These are phyloP conservation scores for Osmerus eperlanus DNA, from an alignment of 2,113 vertebrate species.

Conservation along the genomic window DNA sequence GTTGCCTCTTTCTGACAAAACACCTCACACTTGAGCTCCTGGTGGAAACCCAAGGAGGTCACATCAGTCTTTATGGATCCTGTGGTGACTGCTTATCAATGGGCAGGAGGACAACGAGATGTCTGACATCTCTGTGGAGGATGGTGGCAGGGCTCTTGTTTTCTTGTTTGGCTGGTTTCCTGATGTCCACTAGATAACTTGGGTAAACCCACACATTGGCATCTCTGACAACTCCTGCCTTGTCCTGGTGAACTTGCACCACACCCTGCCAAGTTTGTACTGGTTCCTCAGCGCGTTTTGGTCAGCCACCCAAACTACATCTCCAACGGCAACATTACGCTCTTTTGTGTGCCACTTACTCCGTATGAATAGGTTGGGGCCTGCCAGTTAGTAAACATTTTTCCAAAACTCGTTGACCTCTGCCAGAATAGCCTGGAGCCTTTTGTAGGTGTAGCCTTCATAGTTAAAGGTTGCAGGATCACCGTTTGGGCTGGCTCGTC, in stretches of 20 bases:
- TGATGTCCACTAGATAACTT: background rate
- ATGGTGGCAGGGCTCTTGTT: too few species aligned
- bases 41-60: too few species aligned
- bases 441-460: background rate
- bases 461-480: background rate
- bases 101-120: too few species aligned
- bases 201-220: background rate
- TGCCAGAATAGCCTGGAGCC: background rate
- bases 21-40: too few species aligned
- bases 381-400: background rate
- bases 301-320: background rate
- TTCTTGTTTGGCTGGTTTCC: too few species aligned
- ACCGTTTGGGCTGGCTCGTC: too few species aligned
- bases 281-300: too few species aligned
- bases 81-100: too few species aligned
- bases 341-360: constrained; percentile 1
- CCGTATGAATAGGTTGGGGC: background rate
- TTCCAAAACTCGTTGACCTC: background rate
- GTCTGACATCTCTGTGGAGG: too few species aligned
- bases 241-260: background rate
- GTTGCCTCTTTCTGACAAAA: background rate
- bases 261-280: too few species aligned
- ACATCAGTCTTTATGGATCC: too few species aligned
- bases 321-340: background rate
- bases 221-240: background rate